Conservation (phyloP, 2,888 invertebrate genomes). For the Pocota personata region DNA sequence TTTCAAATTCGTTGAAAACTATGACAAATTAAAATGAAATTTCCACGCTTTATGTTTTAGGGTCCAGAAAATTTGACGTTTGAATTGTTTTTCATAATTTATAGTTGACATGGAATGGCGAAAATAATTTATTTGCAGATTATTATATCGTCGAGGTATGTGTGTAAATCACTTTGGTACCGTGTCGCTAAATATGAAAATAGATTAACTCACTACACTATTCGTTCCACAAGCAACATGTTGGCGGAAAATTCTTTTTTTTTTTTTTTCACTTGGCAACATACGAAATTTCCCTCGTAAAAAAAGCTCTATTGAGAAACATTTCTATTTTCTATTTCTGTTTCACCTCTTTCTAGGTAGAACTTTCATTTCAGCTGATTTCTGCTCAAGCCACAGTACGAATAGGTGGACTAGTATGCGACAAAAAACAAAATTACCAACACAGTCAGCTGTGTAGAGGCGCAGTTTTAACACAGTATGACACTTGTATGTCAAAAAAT, state of each 20-base stretch:
- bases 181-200: background rate
- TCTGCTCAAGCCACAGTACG: background rate
- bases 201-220: background rate
- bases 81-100: no score
- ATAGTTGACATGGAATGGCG: no score
- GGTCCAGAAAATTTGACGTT: no score
- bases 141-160: no score
- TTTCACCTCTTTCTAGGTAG: background rate
- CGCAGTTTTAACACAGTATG: background rate
- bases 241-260: no score
- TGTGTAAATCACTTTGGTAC: no score
- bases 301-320: background rate
- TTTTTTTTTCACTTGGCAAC: no score
- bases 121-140: no score
- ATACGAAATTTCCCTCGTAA: constrained; percentile 1
- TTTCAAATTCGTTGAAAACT: no score
- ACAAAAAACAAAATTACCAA: background rate
- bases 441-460: background rate
- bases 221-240: constrained; percentile 2
- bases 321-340: background rate
- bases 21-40: no score
- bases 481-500: constrained; percentile 13
- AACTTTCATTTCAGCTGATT: constrained; percentile 44
- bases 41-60: no score
- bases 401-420: background rate